These are phyloP conservation scores for Phthorimaea operculella DNA, from an alignment of 1,140 invertebrate species.

Conservation along the genomic window DNA sequence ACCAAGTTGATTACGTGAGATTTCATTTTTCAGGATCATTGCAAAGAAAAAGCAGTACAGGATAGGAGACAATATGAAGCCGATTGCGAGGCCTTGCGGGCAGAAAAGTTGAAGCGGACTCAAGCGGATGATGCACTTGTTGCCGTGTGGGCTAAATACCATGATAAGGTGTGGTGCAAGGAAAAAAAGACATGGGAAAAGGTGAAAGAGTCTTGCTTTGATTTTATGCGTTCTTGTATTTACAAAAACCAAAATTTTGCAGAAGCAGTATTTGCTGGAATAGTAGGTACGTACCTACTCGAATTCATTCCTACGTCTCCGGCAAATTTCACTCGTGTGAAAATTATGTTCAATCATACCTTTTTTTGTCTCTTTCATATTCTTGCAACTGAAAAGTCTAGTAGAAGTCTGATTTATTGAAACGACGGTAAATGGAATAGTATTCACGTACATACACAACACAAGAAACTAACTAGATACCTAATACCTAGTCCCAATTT, in stretches of 20 bases:
- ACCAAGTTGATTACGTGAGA: too few species aligned
- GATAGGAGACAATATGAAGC: background rate
- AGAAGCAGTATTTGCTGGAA: background rate
- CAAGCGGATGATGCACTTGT: background rate
- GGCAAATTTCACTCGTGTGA: too few species aligned
- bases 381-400: too few species aligned
- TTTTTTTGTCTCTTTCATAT: too few species aligned
- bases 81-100: background rate
- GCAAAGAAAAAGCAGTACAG: background rate
- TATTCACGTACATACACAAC: too few species aligned
- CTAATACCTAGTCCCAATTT: too few species aligned
- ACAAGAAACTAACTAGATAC: too few species aligned
- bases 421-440: too few species aligned
- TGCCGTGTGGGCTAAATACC: constrained; percentile 2
- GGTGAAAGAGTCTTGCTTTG: background rate
- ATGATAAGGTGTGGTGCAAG: background rate
- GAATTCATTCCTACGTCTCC: background rate
- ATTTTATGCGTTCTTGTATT: too few species aligned
- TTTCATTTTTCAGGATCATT: constrained; percentile 1
- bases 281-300: too few species aligned
- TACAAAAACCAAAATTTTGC: background rate
- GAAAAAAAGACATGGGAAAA: constrained; percentile 1
- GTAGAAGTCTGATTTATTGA: too few species aligned
- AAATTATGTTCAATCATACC: too few species aligned
- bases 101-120: background rate